A percentile compares a stretch with the other conserved stretches of the same genome.
These are phyloP conservation scores for Leucophora obtusa DNA, from an alignment of 2,888 invertebrate species.

Conservation along the genomic window DNA sequence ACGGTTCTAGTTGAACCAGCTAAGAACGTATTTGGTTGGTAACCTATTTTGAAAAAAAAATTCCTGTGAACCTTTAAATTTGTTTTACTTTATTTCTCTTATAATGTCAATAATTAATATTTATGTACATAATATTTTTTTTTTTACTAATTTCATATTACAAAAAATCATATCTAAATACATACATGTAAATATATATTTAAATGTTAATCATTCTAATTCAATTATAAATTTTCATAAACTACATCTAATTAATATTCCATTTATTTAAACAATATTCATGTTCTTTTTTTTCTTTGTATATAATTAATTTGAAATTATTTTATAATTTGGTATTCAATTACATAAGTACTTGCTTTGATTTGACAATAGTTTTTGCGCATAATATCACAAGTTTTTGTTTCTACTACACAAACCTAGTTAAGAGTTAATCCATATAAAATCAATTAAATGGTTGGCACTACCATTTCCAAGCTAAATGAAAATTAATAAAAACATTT, in stretches of 20 bases:
- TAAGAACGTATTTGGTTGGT: too few relatives aligned
- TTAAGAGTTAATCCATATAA: too few relatives aligned
- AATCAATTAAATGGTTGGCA: too few relatives aligned
- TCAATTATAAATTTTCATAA: background rate
- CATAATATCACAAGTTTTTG: too few relatives aligned
- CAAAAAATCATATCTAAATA: background rate
- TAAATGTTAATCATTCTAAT: background rate
- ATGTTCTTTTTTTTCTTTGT: background rate
- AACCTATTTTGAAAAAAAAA: too few relatives aligned
- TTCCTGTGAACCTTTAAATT: background rate
- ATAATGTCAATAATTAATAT: background rate
- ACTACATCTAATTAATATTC: background rate
- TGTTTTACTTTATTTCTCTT: background rate
- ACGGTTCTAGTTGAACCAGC: too few relatives aligned
- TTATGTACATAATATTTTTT: background rate
- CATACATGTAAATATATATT: background rate
- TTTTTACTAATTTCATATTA: slow-evolving; percentile 6
- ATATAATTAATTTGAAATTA: slow-evolving; percentile 1
- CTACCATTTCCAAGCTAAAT: too few relatives aligned
- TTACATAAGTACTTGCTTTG: background rate
- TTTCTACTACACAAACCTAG: too few relatives aligned
- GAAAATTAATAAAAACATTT: too few relatives aligned
- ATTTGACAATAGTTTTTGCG: background rate
- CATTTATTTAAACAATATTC: background rate
- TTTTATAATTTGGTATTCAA: background rate